Evolutionary conservation across 2,888 invertebrate species (phyloP), one percentile per base, ranked within the genome.

Genomic region (Pristionchus exspectatus): DNA sequence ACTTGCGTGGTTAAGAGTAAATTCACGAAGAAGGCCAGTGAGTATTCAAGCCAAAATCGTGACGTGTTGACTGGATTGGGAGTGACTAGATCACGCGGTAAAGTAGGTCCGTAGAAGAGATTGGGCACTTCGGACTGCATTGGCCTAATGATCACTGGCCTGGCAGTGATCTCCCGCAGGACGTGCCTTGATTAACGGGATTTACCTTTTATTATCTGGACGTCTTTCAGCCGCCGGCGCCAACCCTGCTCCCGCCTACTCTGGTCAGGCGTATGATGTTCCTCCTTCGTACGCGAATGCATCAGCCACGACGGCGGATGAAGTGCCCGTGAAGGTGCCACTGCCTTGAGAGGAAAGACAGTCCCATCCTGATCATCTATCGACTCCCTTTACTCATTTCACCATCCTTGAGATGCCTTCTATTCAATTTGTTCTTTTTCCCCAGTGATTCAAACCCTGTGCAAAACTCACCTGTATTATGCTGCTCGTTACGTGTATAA

Each of bases 311-410:
- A 81, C 81, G 12, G 81, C 50, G 0, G 81, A 81, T 81, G 81
- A 81, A n/a, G n/a, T n/a, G 27, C 81, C 81, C 81, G 81, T 81
- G 81, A 81, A 81, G 50, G 81, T 81, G 50, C 81, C 81, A 50
- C 81, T 81, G 24, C 21, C 24, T 63, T 63, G 24, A 10, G 21
- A 2, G 21, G 3, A n/a, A 24, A 24, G 7, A 2, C 24, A 2
- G 5, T n/a, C 24, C n/a, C n/a, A 0, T 24, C 59, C 16, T 56
- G 18, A 9, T 14, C 18, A 14, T 56, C 56, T 56, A 18, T 18
- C 4, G 12, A 9, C 16, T 56, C 9, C 59, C 24, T 18, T 21
- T 24, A 10, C 63, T 63, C 2, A 24, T 24, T n/a, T 24, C 7
- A 2, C 4, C 24, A n/a, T n/a, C 63, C 63, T n/a, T n/a, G n/a